Conservation (phyloP, 1,140 invertebrate genomes). For the Brachionus plicatilis region DNA sequence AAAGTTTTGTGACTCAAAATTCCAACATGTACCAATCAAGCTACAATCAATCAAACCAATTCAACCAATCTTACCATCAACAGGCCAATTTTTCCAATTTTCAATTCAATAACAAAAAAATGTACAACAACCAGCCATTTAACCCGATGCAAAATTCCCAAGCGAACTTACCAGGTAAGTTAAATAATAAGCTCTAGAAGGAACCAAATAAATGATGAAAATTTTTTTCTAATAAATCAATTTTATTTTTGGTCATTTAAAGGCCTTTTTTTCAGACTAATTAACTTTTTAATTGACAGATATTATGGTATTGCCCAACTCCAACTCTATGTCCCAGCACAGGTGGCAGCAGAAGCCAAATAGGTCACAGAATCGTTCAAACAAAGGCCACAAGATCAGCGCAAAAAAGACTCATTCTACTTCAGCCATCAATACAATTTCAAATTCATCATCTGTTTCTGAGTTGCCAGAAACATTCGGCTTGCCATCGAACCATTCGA, state of each 20-base stretch:
- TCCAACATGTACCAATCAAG: background rate
- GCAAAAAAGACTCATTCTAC: background rate
- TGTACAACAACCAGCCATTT: background rate
- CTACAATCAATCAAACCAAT: background rate
- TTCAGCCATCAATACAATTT: background rate
- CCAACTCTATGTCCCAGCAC: conserved; percentile 26
- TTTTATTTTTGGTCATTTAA: background rate
- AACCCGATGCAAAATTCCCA: background rate
- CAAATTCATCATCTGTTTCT: background rate
- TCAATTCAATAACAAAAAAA: background rate
- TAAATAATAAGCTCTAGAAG: background rate
- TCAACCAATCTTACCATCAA: background rate
- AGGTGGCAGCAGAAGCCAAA: conserved; percentile 19
- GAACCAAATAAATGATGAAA: background rate
- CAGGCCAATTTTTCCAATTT: background rate
- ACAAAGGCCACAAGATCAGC: background rate
- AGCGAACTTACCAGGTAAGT: background rate
- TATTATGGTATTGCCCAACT: conserved; percentile 35
- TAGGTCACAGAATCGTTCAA: background rate
- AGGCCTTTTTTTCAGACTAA: background rate
- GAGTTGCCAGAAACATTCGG: conserved; percentile 39
- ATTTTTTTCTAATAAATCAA: background rate
- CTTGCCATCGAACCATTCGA: conserved; percentile 21
- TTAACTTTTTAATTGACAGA: background rate
- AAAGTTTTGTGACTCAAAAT: conserved; percentile 4